Base-by-base conservation (phyloP, 1,140 invertebrate species). In the Hormaphis cornu region DNA sequence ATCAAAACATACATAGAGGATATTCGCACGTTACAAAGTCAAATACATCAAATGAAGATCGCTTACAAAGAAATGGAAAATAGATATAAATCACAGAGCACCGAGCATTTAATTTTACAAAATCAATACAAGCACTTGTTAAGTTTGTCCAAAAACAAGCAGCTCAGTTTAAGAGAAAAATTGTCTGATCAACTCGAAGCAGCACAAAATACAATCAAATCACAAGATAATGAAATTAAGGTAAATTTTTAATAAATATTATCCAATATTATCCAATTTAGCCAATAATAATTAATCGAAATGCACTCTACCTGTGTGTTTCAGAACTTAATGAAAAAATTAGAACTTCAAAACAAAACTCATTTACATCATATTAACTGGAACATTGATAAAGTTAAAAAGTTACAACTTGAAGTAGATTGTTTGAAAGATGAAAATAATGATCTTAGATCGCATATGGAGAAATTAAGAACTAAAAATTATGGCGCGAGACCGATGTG, bases 291-390 rank as follows among this genome's bases (percentile, higher is more conserved):
- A n/a, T 30, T 30, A 4, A 0, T 50, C 9, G 14, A 22, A 20
- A 33, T 33, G 24, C 33, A 1, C n/a, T 50, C 48, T 7, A 33
- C n/a, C 24, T 18, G 48, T 26, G 18, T 40, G 53, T 44, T 53
- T n/a, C 46, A 53, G 42, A 70, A 46, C 28, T 35, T 50, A 2
- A 66, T 66, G 46, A 82, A 85, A 61, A 86, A 86, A 73, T 76
- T 89, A n/a, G 79, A 83, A 40, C 75, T 90, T 48, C 87, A 89
- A 77, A 81, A 80, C n/a, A 90, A 90, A 78, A 88, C 85, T 72
- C 83, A 83, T 69, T 86, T 84, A 69, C 85, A 88, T 72, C 86
- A 88, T 75, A 75, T 89, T 22, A 83, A 86, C 28, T 73, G 76
- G 1, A 87, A 90, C 78, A 82, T 86, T 44, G 79, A 80, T 40